Conservation (phyloP, 2,797 vertebrate genomes). For the Sebastes kiyomatsui region DNA sequence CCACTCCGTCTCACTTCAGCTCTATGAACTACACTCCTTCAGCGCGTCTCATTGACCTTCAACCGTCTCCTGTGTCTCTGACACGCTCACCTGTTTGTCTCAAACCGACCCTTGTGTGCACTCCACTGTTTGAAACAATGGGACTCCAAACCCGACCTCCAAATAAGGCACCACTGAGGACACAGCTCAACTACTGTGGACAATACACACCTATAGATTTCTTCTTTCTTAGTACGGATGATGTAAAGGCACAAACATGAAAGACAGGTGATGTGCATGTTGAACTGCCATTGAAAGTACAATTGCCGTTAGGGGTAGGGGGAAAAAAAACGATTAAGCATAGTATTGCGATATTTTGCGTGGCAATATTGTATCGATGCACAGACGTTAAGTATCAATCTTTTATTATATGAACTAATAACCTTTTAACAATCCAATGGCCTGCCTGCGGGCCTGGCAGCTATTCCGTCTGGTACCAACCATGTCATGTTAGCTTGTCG, state of each 20-base stretch:
- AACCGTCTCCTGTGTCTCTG: slow-evolving; percentile 5
- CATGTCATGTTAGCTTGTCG: no score
- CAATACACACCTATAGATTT: slow-evolving; percentile 18
- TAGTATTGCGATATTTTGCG: no score
- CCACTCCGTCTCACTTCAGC: not conserved
- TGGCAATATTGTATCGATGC: no score
- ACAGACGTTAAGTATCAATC: no score
- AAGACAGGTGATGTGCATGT: not conserved
- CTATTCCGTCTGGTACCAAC: no score
- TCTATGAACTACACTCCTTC: slow-evolving; percentile 15
- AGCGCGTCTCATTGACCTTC: slow-evolving; percentile 54
- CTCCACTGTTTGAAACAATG: slow-evolving; percentile 3
- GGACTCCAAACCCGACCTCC: slow-evolving; percentile 16
- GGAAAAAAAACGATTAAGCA: no score
- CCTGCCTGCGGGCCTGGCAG: no score
- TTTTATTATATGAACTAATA: no score
- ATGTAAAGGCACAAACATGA: not conserved
- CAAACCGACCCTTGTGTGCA: not conserved
- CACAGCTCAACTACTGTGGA: slow-evolving; percentile 1
- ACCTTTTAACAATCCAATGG: no score
- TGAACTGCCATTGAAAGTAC: no score
- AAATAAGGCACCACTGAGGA: not conserved
- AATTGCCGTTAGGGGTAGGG: no score
- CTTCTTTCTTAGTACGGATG: not conserved
- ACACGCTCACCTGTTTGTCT: slow-evolving; percentile 33